phyloP scores from a whole-genome alignment of 2,888 invertebrate species.

The Mythimna lalbum region DNA sequence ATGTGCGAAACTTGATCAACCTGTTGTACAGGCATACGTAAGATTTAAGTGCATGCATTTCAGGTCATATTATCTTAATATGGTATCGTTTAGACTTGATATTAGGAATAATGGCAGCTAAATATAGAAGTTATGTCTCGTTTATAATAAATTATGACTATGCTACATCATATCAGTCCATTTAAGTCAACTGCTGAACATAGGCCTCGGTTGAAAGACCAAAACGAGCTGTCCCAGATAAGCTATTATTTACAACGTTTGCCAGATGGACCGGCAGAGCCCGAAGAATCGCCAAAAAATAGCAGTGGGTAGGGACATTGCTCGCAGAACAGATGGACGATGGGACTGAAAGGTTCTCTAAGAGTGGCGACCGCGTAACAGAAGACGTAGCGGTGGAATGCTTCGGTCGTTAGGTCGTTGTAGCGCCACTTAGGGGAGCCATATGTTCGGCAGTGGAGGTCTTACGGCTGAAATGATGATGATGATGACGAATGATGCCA shows the following conservation, averaged over 20 bases:
- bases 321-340: too few relatives aligned
- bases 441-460: too few relatives aligned
- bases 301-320: too few relatives aligned
- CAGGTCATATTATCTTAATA: constrained; percentile 55
- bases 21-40: constrained; percentile 49
- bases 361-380: too few relatives aligned
- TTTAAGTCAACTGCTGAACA: constrained; percentile 24
- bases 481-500: constrained; percentile 9
- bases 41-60: constrained; percentile 54
- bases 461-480: too few relatives aligned
- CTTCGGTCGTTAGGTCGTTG: too few relatives aligned
- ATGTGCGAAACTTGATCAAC: constrained; percentile 47
- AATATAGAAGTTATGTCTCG: constrained; percentile 46
- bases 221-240: constrained; percentile 44
- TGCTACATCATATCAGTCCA: constrained; percentile 25
- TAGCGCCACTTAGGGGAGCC: too few relatives aligned
- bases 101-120: constrained; percentile 48
- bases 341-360: too few relatives aligned
- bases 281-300: too few relatives aligned
- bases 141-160: constrained; percentile 56
- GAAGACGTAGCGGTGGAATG: too few relatives aligned
- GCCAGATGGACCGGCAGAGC: constrained; percentile 17
- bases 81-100: constrained; percentile 57
- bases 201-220: constrained; percentile 29
- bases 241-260: constrained; percentile 23